Base-by-base conservation (phyloP, 2,888 invertebrate species). In the Drosophila cognata region DNA sequence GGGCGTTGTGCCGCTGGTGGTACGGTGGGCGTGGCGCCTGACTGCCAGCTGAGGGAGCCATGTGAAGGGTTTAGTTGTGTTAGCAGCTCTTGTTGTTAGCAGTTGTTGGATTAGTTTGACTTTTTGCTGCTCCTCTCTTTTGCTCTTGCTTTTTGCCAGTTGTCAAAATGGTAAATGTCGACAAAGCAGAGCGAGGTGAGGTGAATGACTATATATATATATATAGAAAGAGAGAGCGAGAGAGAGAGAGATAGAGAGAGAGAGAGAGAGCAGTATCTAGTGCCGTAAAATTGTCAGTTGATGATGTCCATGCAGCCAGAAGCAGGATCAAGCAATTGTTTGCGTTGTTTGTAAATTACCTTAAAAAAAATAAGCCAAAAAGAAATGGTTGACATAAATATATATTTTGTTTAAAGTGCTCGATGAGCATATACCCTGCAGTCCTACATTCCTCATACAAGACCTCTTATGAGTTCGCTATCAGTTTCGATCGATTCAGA, bases 71-170 rank as follows among this genome's bases (percentile, higher is more conserved):
- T 11, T 29, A 18, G 16, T n/a, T 41, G 46, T 51, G 64, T 46
- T 35, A 51, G 57, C 55, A 58, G 74, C 63, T 75, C 77, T 82
- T 79, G 85, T 83, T 90, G 86, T 87, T 85, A 77, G 86, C 79
- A 85, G 86, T 87, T 87, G 89, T 84, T 87, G 85, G 90, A 87
- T 87, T 87, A 88, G 87, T 90, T 87, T 90, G 87, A 86, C 88
- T 88, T 81, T 78, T 84, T 81, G 78, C 71, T 80, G 64, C 72
- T 77, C 38, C 65, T 50, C 21, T 38, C 52, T 21, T 64, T 51
- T 41, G 58, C 65, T 62, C 57, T 63, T 63, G 78, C 69, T 67
- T 71, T 73, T 72, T 72, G 72, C 63, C 82, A 71, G 80, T 78
- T 80, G 77, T 76, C 82, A 84, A 87, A 89, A 87, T 84, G 80